Base-by-base conservation (phyloP, 2,888 invertebrate genomes). In the Cancer borealis region DNA sequence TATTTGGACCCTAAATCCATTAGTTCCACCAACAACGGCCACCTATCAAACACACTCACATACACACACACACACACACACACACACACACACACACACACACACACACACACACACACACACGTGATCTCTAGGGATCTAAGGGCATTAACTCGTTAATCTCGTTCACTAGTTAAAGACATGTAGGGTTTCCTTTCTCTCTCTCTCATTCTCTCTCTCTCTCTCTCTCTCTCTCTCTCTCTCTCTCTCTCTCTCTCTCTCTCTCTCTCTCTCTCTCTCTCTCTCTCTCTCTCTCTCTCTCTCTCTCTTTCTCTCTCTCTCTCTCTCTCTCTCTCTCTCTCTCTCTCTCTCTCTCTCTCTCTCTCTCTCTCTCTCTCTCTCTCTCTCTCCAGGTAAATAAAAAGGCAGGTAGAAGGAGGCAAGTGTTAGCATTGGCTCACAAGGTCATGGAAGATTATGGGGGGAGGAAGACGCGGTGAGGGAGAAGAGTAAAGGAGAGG, bases 101-200 rank as follows among this genome's bases (percentile, higher is more conserved):
- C 73, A 21, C 73, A 73, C 73, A 73, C 73, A 73, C 73, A 21
- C 73, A 73, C 73, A 73, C 73, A 73, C 73, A 73, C 73, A 73
- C 73, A 73, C 73, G 73, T 73, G 73, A 73, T 79, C 79, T 79
- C 79, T 26, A 26, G 12, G 79, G 79, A 79, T 79, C 30, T 21
- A 30, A 79, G 26, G 79, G 79, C 14, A 30, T 79, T 79, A 30
- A 8, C 79, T 30, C 79, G 79, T 79, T 79, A 79, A 79, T 79
- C 79, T 79, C 79, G 79, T 79, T 79, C 79, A 79, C 79, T 79
- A 30, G 12, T 79, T 79, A 79, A 30, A 79, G 30, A 79, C 79
- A 79, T 79, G 79, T 30, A 30, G 79, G 79, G 79, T 30, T 79
- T 79, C 79, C 79, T 79, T 30, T 79, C 79, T 79, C 79, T 30